Evolutionary conservation across 2,797 vertebrate species (phyloP).

Genomic region (Acipenser transmontanus): DNA sequence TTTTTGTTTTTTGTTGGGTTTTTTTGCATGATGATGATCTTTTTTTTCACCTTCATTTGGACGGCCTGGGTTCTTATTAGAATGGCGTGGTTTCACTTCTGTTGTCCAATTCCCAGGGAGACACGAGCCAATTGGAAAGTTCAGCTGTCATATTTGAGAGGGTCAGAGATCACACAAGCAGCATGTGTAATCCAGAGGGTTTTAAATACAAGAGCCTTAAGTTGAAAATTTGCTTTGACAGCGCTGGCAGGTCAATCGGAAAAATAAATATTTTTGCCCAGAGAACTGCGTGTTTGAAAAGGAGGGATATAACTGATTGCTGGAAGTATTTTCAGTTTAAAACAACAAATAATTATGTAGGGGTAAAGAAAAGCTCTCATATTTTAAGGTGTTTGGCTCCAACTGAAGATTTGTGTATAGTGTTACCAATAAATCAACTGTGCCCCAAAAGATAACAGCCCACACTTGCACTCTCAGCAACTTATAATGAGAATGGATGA

Average conservation of each 20-base stretch:
- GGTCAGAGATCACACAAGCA: constrained; percentile 64
- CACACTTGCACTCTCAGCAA: too few relatives aligned
- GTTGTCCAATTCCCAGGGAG: constrained; percentile 9
- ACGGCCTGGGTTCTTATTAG: background rate
- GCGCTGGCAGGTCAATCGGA: constrained; percentile 78
- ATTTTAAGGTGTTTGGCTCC: constrained; percentile 55
- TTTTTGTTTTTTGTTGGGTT: background rate
- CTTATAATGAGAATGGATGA: too few relatives aligned
- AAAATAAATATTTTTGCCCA: constrained; percentile 77
- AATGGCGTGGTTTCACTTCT: background rate
- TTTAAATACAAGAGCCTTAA: constrained; percentile 65
- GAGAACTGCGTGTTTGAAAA: constrained; percentile 62
- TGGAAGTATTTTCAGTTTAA: constrained; percentile 94
- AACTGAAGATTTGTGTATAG: background rate
- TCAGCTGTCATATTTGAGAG: constrained; percentile 60
- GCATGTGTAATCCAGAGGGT: constrained; percentile 62
- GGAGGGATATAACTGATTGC: constrained; percentile 72
- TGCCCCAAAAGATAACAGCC: too few relatives aligned
- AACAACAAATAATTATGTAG: constrained; percentile 89
- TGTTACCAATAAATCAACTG: too few relatives aligned
- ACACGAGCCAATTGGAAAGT: constrained; percentile 58
- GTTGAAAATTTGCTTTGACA: constrained; percentile 78
- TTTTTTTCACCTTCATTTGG: background rate
- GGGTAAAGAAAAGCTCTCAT: constrained; percentile 89
- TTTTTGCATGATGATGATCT: background rate